A percentile compares a stretch with the other conserved stretches of the same genome.
Conservation (phyloP, 2,888 invertebrate genomes). For the Cryptophagus acutangulus region DNA sequence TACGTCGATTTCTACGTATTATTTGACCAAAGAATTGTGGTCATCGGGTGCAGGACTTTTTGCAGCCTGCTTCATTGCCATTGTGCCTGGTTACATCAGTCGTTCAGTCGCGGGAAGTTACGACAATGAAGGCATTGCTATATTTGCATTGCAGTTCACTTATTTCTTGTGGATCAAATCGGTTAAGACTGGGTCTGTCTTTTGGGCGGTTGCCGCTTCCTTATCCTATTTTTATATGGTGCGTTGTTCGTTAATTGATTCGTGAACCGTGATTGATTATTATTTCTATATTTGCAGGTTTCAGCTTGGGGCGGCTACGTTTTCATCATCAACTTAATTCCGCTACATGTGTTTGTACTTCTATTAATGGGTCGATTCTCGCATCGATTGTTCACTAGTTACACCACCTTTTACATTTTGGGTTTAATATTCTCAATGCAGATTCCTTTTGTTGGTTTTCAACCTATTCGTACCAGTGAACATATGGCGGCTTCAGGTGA, state of each 20-base stretch:
- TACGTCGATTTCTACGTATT: constrained; percentile 95
- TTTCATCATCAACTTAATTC: constrained; percentile 98
- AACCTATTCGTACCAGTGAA: constrained; percentile 97
- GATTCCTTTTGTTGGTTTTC: constrained; percentile 93
- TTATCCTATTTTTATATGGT: constrained; percentile 99
- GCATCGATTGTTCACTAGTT: constrained; percentile 86
- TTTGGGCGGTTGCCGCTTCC: constrained; percentile 92
- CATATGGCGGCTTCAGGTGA: constrained; percentile 97
- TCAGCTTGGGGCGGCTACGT: constrained; percentile 99
- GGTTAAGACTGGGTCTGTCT: constrained; percentile 95
- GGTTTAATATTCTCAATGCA: constrained; percentile 97
- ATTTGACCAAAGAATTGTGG: constrained; percentile 97
- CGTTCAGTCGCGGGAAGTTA: constrained; percentile 99
- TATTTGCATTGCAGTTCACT: constrained; percentile 97
- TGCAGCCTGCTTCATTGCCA: constrained; percentile 98
- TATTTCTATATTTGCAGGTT: constrained; percentile 56
- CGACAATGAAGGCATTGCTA: constrained; percentile 99
- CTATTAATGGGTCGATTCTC: constrained; percentile 95
- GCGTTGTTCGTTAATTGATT: constrained; percentile 16
- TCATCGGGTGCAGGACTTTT: constrained; percentile 93
- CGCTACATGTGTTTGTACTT: constrained; percentile 92
- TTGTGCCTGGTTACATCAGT: constrained; percentile 98
- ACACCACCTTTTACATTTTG: constrained; percentile 94
- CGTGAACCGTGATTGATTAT: no score
- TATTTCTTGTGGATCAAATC: constrained; percentile 98